Base-by-base conservation (phyloP, 1,140 invertebrate genomes). In the Drosophila parabipectinata region DNA sequence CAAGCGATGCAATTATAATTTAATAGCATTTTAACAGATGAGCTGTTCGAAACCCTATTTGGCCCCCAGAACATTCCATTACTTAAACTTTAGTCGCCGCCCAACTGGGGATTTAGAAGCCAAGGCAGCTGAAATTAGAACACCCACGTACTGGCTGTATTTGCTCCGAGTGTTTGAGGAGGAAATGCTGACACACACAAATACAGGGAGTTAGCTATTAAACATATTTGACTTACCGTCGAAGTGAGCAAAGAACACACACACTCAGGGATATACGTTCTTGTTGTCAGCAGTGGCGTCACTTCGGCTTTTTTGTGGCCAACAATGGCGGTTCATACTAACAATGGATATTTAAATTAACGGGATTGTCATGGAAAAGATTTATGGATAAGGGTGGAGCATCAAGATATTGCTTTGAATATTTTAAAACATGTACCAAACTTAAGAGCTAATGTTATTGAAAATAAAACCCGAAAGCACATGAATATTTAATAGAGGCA, bases 171-270 rank as follows among this genome's bases (percentile, higher is more conserved):
- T 74, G 45, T 73, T 64, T 74, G 59, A 44, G 63, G 34, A 64
- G 47, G 63, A 57, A 73, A 73, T 9, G 37, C 69, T 55, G 72
- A 32, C 53, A 24, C 41, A 26, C 18, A 66, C 58, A 63, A 51
- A 63, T 45, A 74, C 67, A 55, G 69, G 24, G 60, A 72, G 78
- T 67, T 58, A 55, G 79, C 74, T 75, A 82, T 83, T 74, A 74
- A 75, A 77, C 69, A 83, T 83, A 80, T 85, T 76, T 76, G 72
- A 76, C 72, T 77, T 76, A 73, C 45, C 72, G 72, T 77, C 74
- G 74, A 77, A 77, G 73, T 77, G 74, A 77, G 74, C 74, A 77
- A 77, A 53, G 60, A 44, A 54, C 37, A 75, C 32, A 55, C 39
- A 54, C 28, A 45, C 41, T 37, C 37, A 41, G 34, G 41, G 14